Evolutionary conservation across 2,888 invertebrate species (phyloP).

Genomic region (Congeria kusceri): DNA sequence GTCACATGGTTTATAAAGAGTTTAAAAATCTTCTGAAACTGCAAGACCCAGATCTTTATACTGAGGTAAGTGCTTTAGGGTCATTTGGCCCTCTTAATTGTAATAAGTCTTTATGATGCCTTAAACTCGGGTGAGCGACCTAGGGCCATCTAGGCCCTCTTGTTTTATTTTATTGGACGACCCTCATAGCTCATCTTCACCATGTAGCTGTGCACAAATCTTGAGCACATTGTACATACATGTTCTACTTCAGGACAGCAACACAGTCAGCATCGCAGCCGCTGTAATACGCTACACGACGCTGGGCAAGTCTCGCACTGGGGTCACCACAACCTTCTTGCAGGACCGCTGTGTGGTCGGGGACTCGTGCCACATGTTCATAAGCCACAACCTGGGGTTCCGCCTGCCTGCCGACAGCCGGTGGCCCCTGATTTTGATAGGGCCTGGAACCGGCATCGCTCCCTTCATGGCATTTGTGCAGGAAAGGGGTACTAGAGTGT

Average conservation of each 20-base stretch:
- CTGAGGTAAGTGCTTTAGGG: too few relatives aligned
- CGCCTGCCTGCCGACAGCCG: slow-evolving; percentile 65
- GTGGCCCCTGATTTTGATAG: slow-evolving; percentile 93
- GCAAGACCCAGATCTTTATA: too few relatives aligned
- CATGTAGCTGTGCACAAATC: too few relatives aligned
- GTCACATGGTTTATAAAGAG: too few relatives aligned
- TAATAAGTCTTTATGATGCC: too few relatives aligned
- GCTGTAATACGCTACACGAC: slow-evolving; percentile 71
- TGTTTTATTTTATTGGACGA: too few relatives aligned
- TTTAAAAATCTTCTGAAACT: too few relatives aligned
- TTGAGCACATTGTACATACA: neutral
- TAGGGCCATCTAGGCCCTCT: too few relatives aligned
- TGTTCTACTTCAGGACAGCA: slow-evolving; percentile 54
- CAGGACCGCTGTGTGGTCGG: slow-evolving; percentile 66
- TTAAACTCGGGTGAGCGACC: too few relatives aligned
- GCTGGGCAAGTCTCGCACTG: slow-evolving; percentile 59
- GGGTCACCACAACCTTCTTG: slow-evolving; percentile 73
- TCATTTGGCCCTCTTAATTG: too few relatives aligned
- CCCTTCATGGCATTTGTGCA: slow-evolving; percentile 94
- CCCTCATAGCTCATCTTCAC: too few relatives aligned
- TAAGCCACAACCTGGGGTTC: slow-evolving; percentile 76
- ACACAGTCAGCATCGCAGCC: slow-evolving; percentile 70
- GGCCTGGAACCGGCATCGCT: slow-evolving; percentile 98
- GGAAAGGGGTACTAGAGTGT: slow-evolving; percentile 85
- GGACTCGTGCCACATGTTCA: slow-evolving; percentile 72